A percentile compares a stretch with the other conserved stretches of the same genome.
These are phyloP conservation scores for Callospermophilus lateralis DNA, from an alignment of 2,113 vertebrate species.

Conservation along the genomic window DNA sequence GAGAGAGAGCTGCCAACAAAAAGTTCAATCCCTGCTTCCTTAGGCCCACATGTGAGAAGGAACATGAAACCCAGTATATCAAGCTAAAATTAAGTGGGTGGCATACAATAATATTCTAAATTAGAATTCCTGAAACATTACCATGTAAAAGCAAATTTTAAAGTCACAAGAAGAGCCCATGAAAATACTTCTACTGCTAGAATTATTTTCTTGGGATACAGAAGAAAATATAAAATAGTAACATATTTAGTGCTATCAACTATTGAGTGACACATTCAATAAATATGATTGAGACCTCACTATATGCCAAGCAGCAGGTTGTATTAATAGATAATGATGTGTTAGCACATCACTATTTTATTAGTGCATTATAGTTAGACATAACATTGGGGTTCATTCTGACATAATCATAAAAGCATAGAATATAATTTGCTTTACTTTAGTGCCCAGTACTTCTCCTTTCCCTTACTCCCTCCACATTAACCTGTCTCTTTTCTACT, in stretches of 20 bases:
- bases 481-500: too few species aligned
- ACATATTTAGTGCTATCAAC: background rate
- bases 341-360: background rate
- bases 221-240: background rate
- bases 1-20: background rate
- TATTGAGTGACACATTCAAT: background rate
- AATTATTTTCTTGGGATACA: background rate
- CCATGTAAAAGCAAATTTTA: background rate
- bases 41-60: background rate
- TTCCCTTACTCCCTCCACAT: too few species aligned
- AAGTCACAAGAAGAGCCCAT: background rate
- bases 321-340: background rate
- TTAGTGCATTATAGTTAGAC: too few species aligned
- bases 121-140: conserved; percentile 12
- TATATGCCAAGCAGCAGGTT: background rate
- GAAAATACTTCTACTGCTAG: background rate
- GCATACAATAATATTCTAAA: background rate
- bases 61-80: background rate
- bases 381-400: too few species aligned
- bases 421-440: too few species aligned
- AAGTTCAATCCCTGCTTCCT: background rate
- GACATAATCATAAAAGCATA: too few species aligned
- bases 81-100: background rate
- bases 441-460: too few species aligned
- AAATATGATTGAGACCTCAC: background rate